These are phyloP conservation scores for Scaptodrosophila latifasciaeformis DNA, from an alignment of 2,888 invertebrate species.

Conservation along the genomic window DNA sequence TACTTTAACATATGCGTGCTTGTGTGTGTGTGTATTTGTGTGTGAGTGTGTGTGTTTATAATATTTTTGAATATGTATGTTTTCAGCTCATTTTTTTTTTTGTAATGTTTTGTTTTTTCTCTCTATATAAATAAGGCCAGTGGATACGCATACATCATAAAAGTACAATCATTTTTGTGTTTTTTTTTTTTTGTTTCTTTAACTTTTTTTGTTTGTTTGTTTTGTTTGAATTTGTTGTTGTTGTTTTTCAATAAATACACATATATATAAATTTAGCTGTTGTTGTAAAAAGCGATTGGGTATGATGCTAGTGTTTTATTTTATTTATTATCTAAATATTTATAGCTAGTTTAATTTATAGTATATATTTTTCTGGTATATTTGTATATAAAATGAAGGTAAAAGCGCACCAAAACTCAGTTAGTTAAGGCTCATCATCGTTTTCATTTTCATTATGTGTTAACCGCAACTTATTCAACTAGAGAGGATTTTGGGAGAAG, in stretches of 20 bases:
- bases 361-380: constrained; percentile 25
- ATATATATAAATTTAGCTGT: constrained; percentile 32
- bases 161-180: constrained; percentile 56
- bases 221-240: too few species aligned
- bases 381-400: constrained; percentile 29
- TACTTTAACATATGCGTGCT: too few species aligned
- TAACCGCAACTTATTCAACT: constrained; percentile 52
- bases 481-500: too few species aligned
- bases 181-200: constrained; percentile 31
- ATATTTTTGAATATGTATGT: constrained; percentile 11
- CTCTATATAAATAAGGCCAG: constrained; percentile 72
- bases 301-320: constrained; percentile 6
- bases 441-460: too few species aligned
- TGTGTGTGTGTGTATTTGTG: constrained; percentile 11
- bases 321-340: neutral
- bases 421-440: too few species aligned
- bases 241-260: neutral
- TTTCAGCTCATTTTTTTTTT: constrained; percentile 40
- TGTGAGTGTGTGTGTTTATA: constrained; percentile 7
- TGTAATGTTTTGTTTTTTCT: constrained; percentile 30
- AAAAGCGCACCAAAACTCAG: neutral
- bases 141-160: constrained; percentile 72
- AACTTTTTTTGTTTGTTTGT: too few species aligned
- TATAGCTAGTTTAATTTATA: neutral
- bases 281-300: constrained; percentile 30